Percentiles rank a stretch among this genome's conserved stretches.
These are phyloP conservation scores for Aphelocoma coerulescens DNA, from an alignment of 2,113 vertebrate genomes.

Conservation along the genomic window DNA sequence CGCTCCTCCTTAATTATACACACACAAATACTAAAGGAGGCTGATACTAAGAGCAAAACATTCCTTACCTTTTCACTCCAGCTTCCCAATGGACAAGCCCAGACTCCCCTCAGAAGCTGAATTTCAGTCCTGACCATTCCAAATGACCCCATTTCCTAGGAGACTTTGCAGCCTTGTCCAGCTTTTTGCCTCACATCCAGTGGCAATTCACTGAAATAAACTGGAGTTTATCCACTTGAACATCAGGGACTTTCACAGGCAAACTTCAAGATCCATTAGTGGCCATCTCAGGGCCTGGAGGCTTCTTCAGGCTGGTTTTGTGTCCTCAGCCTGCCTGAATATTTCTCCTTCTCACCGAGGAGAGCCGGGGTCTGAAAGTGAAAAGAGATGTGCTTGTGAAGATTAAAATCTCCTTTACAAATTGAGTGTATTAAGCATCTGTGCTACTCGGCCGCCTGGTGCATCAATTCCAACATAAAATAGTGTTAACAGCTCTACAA, in stretches of 20 bases:
- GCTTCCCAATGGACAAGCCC: neutral
- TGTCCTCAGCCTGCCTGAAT: neutral
- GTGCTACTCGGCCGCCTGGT: neutral
- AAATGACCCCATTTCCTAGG: neutral
- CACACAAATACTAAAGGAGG: neutral
- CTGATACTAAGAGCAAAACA: neutral
- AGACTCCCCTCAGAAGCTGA: neutral
- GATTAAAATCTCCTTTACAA: conserved; percentile 41
- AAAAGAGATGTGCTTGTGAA: neutral
- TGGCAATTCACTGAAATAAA: neutral
- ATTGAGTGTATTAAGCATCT: conserved; percentile 11
- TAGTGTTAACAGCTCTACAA: neutral
- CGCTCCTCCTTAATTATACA: neutral
- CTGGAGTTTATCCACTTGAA: neutral
- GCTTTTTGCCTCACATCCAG: neutral
- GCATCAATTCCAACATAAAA: conserved; percentile 13
- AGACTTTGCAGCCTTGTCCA: neutral
- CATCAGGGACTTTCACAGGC: neutral
- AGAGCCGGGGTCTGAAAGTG: neutral
- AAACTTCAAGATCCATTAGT: neutral
- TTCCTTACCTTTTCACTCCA: neutral
- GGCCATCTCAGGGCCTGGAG: neutral
- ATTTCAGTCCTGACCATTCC: neutral
- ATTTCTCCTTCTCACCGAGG: neutral
- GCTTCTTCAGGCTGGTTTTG: neutral